phyloP scores from a whole-genome alignment of 1,140 invertebrate genomes.

The Drosophila fuyamai region DNA sequence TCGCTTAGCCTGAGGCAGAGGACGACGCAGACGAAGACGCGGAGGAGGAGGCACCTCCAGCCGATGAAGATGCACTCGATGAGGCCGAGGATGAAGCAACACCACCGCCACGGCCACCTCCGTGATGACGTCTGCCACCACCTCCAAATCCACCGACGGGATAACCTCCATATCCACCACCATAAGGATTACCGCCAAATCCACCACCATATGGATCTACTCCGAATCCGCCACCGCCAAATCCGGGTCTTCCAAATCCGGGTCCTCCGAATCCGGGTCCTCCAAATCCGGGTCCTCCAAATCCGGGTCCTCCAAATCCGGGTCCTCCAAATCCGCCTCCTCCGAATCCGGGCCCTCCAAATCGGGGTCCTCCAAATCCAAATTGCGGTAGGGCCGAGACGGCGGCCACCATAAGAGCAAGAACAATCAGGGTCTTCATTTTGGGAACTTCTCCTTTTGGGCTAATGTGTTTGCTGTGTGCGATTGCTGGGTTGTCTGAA shows the following conservation, averaged over 20 bases:
- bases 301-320: constrained; percentile 7
- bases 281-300: constrained; percentile 31
- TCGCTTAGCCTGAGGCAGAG: constrained; percentile 9
- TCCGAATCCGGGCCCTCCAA: constrained; percentile 4
- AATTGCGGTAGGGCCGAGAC: constrained; percentile 51
- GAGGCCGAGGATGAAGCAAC: constrained; percentile 24
- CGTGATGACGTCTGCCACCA: constrained; percentile 5
- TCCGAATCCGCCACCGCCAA: constrained; percentile 25
- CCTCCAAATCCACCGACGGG: constrained; percentile 8
- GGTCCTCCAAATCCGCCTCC: constrained; percentile 34
- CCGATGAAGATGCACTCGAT: constrained; percentile 30
- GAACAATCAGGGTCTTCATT: constrained; percentile 69
- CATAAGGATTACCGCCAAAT: constrained; percentile 8
- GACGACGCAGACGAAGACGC: constrained; percentile 30
- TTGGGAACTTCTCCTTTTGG: constrained; percentile 2
- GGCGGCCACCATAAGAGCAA: constrained; percentile 50
- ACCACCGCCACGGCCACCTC: constrained; percentile 22
- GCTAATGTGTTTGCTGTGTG: constrained; percentile 10
- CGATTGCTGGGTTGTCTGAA: constrained; percentile 22
- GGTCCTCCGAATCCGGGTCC: constrained; percentile 11
- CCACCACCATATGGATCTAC: constrained; percentile 19
- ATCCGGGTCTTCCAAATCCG: constrained; percentile 18
- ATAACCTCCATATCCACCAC: constrained; percentile 1
- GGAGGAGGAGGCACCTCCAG: constrained; percentile 23
- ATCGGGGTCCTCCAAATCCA: constrained; percentile 23